phyloP scores from a whole-genome alignment of 2,888 invertebrate genomes.

The Cryptocephalus primarius region DNA sequence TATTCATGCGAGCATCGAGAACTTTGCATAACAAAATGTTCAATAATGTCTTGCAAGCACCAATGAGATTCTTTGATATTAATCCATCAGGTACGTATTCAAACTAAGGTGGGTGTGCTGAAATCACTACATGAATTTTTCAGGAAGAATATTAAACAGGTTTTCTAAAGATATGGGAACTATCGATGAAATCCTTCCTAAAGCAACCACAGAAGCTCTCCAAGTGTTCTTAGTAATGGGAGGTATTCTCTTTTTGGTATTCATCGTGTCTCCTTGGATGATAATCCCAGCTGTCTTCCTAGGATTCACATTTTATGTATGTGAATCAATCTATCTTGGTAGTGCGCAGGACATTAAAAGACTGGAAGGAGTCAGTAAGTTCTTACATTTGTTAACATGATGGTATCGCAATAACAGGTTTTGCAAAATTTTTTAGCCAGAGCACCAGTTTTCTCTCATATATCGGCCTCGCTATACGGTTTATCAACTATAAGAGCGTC shows the following conservation, averaged over 20 bases:
- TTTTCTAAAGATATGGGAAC: conserved; percentile 78
- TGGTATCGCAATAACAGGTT: background rate
- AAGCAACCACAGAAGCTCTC: conserved; percentile 51
- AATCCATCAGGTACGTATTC: conserved; percentile 58
- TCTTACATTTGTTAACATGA: background rate
- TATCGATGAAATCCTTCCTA: conserved; percentile 63
- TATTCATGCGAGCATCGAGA: conserved; percentile 64
- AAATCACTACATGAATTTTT: conserved; percentile 1
- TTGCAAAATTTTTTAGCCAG: conserved; percentile 37
- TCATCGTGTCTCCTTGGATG: conserved; percentile 59
- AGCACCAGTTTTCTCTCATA: conserved; percentile 86
- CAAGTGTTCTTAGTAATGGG: conserved; percentile 57
- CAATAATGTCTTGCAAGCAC: conserved; percentile 57
- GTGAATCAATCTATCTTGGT: conserved; percentile 54
- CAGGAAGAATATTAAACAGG: conserved; percentile 66
- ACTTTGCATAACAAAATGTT: conserved; percentile 72
- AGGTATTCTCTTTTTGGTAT: conserved; percentile 60
- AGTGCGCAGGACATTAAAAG: conserved; percentile 64
- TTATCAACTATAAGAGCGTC: conserved; percentile 78
- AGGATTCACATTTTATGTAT: conserved; percentile 49
- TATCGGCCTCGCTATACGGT: conserved; percentile 75
- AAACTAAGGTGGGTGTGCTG: background rate
- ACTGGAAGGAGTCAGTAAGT: conserved; percentile 42
- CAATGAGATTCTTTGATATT: conserved; percentile 73
- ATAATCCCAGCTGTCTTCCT: conserved; percentile 52